Conservation (phyloP, 2,888 invertebrate species). For the Choreutis nemorana region DNA sequence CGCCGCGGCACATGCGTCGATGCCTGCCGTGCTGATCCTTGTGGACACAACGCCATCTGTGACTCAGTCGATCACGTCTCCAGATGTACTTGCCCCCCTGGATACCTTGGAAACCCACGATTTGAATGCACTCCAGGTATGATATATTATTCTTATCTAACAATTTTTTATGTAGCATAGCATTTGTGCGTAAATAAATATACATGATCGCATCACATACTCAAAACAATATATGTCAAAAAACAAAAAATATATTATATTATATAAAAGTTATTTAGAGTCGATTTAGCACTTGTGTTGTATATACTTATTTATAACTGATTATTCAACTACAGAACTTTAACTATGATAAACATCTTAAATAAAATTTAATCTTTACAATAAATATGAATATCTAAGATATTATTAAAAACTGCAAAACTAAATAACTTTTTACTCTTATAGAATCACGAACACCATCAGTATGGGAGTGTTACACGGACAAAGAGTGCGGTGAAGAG, state of each 20-base stretch:
- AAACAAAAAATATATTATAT: no score
- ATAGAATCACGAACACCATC: slow-evolving; percentile 47
- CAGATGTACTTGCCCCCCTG: slow-evolving; percentile 79
- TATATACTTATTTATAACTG: no score
- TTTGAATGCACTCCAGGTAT: slow-evolving; percentile 75
- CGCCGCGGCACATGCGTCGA: slow-evolving; percentile 78
- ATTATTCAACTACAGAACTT: not conserved
- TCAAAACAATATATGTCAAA: no score
- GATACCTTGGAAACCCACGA: slow-evolving; percentile 81
- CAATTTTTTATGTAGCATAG: no score
- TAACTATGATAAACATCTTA: slow-evolving; percentile 1
- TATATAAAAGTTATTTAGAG: no score
- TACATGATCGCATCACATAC: no score
- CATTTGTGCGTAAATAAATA: no score
- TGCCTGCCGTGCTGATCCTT: slow-evolving; percentile 79
- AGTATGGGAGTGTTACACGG: slow-evolving; percentile 75
- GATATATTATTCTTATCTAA: no score
- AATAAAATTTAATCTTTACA: no score
- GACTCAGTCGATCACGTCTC: slow-evolving; percentile 78
- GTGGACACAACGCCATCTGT: slow-evolving; percentile 86
- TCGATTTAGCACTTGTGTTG: no score
- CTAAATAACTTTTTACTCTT: slow-evolving; percentile 8
- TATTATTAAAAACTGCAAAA: slow-evolving; percentile 13
- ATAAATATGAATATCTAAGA: no score
- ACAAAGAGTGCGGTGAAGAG: slow-evolving; percentile 80